A percentile compares a stretch with the other conserved stretches of the same genome.
These are phyloP conservation scores for Macrotus californicus DNA, from an alignment of 2,113 vertebrate genomes.

Conservation along the genomic window DNA sequence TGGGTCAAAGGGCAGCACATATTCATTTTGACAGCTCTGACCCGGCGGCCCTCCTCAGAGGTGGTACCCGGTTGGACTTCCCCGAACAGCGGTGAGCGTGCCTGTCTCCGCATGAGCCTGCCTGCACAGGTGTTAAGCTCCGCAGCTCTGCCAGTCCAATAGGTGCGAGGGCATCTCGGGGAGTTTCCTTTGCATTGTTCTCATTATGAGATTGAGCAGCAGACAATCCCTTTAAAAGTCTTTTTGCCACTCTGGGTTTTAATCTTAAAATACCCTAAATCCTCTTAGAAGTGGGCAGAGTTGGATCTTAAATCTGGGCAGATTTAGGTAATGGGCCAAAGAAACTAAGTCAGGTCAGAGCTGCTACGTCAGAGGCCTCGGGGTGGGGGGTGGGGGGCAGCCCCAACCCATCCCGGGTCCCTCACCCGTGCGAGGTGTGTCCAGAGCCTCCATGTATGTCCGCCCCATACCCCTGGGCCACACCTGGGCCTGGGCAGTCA, in stretches of 20 bases:
- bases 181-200: slow-evolving; percentile 18
- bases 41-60: neutral
- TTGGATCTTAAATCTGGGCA: slow-evolving; percentile 47
- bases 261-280: slow-evolving; percentile 65
- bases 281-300: slow-evolving; percentile 62
- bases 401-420: neutral
- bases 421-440: neutral
- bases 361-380: neutral
- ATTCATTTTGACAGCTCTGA: neutral
- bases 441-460: neutral
- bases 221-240: slow-evolving; percentile 21
- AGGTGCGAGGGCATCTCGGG: neutral
- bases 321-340: slow-evolving; percentile 54
- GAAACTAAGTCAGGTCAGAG: neutral
- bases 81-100: neutral
- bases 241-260: slow-evolving; percentile 39
- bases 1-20: neutral
- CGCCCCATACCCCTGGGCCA: neutral
- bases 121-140: neutral
- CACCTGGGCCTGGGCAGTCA: neutral
- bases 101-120: neutral
- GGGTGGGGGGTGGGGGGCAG: no score
- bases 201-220: slow-evolving; percentile 31
- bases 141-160: neutral
- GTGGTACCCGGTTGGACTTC: neutral